Evolutionary conservation across 2,888 invertebrate genomes (phyloP), one percentile per base, ranked within the genome.

Genomic region (Hymenopus coronatus): DNA sequence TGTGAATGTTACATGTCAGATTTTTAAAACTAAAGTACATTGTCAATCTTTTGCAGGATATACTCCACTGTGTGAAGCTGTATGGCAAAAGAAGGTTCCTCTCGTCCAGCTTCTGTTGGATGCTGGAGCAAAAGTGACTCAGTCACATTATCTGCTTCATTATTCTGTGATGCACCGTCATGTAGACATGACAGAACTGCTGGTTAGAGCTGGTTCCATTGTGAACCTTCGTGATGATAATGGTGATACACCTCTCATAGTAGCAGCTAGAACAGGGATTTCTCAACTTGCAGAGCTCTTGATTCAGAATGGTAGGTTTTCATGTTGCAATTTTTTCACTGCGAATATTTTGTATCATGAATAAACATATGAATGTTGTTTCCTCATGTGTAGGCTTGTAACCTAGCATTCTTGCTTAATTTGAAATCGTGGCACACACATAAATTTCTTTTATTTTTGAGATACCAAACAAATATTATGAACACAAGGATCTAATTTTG

Each of bases 41-140:
- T 40, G 40, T 1, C 40, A 40, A 40, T 87, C 28, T 89, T 70
- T 82, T 40, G 91, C 92, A 94, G 96, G 96, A 2, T 95, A 95
- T 90, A 96, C 97, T 0, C 96, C 97, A 8, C 93, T 97, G 83
- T 95, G 96, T 93, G 94, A 96, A 92, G 96, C 97, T 15, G 96
- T 97, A 28, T 96, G 95, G 94, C 94, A 95, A 91, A 95, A 95
- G 91, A 94, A 95, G 91, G 93, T 94, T 1, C 92, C 94, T 27
- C 94, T 96, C 90, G 95, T 96, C 15, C 94, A 94, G 91, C 93
- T 95, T 82, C 93, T 97, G 40, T 92, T 97, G 88, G 92, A 94
- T 70, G 94, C 95, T 40, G 96, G 97, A 15, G 97, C 97, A 3
- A 95, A 96, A 88, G 94, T 96, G 20, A 95, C 96, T 83, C 96